Conservation (phyloP, 1,140 invertebrate species). For the Nasonia vitripennis region DNA sequence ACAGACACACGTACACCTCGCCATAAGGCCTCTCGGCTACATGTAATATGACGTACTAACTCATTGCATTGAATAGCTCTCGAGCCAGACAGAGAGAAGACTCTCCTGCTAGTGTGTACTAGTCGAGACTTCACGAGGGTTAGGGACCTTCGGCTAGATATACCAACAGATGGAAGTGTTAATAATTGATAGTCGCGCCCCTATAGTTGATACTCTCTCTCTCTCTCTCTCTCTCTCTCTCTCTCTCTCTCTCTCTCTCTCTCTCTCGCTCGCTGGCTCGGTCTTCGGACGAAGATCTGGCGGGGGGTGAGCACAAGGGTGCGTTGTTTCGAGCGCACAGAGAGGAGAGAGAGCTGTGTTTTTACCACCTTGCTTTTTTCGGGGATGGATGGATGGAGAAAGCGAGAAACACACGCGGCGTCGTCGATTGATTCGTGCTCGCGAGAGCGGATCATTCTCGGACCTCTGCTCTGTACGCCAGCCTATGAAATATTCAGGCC, state of each 20-base stretch:
- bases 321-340: background rate
- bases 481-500: slow-evolving; percentile 46
- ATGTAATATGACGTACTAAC: slow-evolving; percentile 63
- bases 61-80: slow-evolving; percentile 56
- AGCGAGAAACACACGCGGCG: background rate
- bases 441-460: slow-evolving; percentile 21
- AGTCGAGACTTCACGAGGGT: background rate
- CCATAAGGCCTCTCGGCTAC: slow-evolving; percentile 58
- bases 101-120: background rate
- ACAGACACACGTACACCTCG: slow-evolving; percentile 5
- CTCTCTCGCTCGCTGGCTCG: slow-evolving; percentile 6
- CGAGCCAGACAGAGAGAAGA: slow-evolving; percentile 45
- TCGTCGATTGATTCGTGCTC: slow-evolving; percentile 46
- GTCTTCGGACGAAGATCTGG: slow-evolving; percentile 39
- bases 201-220: slow-evolving; percentile 61
- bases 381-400: slow-evolving; percentile 8
- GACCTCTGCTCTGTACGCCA: slow-evolving; percentile 4
- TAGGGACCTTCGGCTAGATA: slow-evolving; percentile 58
- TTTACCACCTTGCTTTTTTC: slow-evolving; percentile 44
- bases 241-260: slow-evolving; percentile 28
- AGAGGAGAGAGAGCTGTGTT: background rate
- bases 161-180: slow-evolving; percentile 72
- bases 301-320: background rate
- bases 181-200: slow-evolving; percentile 72
- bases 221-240: slow-evolving; percentile 13